Evolutionary conservation across 64 coral and sea anemone genomes (phyloP).

Genomic region (Trachythela sp.): DNA sequence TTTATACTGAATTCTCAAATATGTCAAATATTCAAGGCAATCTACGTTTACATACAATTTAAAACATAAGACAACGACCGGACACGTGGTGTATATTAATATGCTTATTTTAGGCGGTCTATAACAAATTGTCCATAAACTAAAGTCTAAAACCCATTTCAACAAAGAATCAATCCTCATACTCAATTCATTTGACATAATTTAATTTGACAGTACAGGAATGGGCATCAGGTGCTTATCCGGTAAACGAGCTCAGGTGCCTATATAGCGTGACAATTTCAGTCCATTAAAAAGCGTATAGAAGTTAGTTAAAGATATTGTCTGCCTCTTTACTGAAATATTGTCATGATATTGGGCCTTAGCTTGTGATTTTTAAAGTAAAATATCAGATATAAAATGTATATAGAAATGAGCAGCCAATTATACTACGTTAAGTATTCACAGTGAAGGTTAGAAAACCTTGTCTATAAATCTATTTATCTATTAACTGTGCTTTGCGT

Average conservation of each 20-base stretch:
- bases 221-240: conserved; percentile 17
- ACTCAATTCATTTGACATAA: background rate
- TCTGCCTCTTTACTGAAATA: background rate
- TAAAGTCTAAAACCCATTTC: background rate
- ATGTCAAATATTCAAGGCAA: too few relatives aligned
- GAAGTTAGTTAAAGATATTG: background rate
- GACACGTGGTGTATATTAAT: background rate
- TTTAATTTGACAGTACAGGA: conserved; percentile 7
- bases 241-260: conserved; percentile 18
- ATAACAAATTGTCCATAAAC: background rate
- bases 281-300: background rate
- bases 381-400: background rate
- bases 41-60: too few relatives aligned
- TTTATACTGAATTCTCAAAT: too few relatives aligned
- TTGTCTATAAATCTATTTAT: background rate
- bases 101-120: background rate
- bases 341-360: background rate
- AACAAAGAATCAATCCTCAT: background rate
- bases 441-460: background rate
- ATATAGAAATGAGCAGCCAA: background rate
- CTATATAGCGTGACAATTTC: too few relatives aligned
- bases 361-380: background rate
- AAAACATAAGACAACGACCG: background rate
- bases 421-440: background rate
- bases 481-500: background rate